Evolutionary conservation across 1,140 invertebrate species (phyloP).

Genomic region (Zaprionus inermis): DNA sequence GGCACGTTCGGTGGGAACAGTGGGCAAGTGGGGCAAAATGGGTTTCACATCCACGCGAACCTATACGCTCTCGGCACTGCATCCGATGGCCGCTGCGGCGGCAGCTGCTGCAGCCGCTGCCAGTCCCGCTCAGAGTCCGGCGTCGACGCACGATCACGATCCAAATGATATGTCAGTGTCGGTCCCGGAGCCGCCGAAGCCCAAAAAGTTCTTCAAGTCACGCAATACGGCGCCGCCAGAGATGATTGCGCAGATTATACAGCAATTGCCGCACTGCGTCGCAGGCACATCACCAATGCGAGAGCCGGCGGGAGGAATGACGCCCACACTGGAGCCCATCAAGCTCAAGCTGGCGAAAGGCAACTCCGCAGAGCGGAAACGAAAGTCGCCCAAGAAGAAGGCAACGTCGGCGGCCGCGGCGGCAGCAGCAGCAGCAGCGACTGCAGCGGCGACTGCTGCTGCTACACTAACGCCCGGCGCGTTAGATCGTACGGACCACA

Average conservation of each 20-base stretch:
- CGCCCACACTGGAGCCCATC: constrained; percentile 56
- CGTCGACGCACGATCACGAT: constrained; percentile 85
- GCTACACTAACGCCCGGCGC: constrained; percentile 56
- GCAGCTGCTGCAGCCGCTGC: constrained; percentile 77
- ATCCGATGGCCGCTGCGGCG: constrained; percentile 81
- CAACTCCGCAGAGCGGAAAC: constrained; percentile 85
- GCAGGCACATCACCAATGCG: constrained; percentile 83
- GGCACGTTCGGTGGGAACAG: constrained; percentile 93
- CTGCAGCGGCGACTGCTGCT: constrained; percentile 21
- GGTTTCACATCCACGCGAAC: constrained; percentile 95
- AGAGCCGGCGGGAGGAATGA: constrained; percentile 48
- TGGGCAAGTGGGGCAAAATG: constrained; percentile 97
- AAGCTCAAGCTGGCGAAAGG: constrained; percentile 79
- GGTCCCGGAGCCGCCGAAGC: constrained; percentile 87
- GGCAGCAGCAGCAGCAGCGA: constrained; percentile 16
- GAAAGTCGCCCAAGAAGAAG: constrained; percentile 78
- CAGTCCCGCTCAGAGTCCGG: constrained; percentile 86
- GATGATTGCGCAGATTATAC: constrained; percentile 85
- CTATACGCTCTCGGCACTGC: constrained; percentile 73
- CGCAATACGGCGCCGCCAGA: constrained; percentile 87
- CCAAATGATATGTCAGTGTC: constrained; percentile 84
- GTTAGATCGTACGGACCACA: constrained; percentile 18
- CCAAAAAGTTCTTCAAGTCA: constrained; percentile 96
- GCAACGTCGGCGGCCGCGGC: constrained; percentile 20
- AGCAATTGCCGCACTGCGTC: constrained; percentile 85